Evolutionary conservation across 2,888 invertebrate genomes (phyloP), one percentile per base, ranked within the genome.

Genomic region (Drosophila histrio): DNA sequence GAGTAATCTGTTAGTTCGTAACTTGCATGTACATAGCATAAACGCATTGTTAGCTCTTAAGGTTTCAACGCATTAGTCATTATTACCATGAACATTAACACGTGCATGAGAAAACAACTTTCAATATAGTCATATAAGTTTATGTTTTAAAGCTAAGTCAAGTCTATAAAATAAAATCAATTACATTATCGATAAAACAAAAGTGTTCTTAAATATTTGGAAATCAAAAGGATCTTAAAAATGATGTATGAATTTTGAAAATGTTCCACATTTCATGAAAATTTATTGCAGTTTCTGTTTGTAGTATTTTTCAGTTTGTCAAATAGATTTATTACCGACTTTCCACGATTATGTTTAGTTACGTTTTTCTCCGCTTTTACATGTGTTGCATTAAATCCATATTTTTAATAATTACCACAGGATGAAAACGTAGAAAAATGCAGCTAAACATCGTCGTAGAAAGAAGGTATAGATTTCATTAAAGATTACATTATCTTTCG

Each of bases 1-100:
- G 36, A 13, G 36, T 32, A 56, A 15, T 62, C 24, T 65, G 38
- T 49, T 70, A 53, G 56, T 46, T 69, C 39, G 46, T 80, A 77
- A 64, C 47, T 77, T 76, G 77, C 79, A 79, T 84, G 84, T 86
- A 85, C 52, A 85, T 84, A 83, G 46, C 61, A 53, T 74, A 74
- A 65, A 26, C 19, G 58, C 54, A 64, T 50, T 22, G 8, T 65
- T 72, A 72, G 44, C 32, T 24, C 32, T 52, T 64, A 61, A 64
- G 58, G 19, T 21, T 17, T 8, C 13, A 58, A 73, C 47, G 72
- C 66, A 72, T 64, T 81, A 82, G 82, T 82, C 82, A 82, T 81
- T 77, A 82, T 66, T 68, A 68, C 46, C 72, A 74, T 66, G 58
- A 64, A 54, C 43, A 61, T 54, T 36, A 46, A 47, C 32, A 41